Evolutionary conservation across 1,140 invertebrate genomes (phyloP).

Genomic region (Pteromalus puparum): DNA sequence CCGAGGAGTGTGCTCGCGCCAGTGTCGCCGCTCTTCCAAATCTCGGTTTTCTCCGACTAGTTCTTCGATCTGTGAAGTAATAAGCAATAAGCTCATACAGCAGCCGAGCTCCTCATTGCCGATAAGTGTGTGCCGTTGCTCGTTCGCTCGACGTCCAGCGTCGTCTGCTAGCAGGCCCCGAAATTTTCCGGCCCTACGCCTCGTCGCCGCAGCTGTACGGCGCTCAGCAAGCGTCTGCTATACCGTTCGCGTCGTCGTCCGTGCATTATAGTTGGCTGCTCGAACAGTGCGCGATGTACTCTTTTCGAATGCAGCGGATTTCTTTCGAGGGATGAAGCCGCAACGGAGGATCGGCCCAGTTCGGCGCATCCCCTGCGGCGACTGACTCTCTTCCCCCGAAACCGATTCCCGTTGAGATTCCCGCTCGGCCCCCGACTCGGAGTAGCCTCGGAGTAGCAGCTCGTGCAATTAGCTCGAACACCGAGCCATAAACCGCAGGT

Average conservation of each 20-base stretch:
- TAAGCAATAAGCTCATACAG: not conserved
- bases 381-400: slow-evolving; percentile 53
- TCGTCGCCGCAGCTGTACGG: too few species aligned
- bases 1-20: slow-evolving; percentile 56
- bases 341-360: slow-evolving; percentile 49
- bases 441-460: slow-evolving; percentile 2
- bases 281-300: too few species aligned
- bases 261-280: too few species aligned
- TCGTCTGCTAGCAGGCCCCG: too few species aligned
- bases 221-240: too few species aligned
- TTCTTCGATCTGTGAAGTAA: not conserved
- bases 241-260: not conserved
- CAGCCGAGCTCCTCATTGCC: too few species aligned
- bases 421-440: not conserved
- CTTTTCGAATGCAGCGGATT: not conserved
- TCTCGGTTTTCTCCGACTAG: slow-evolving; percentile 12
- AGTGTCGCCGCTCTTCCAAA: slow-evolving; percentile 19
- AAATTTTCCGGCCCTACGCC: too few species aligned
- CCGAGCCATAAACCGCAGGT: too few species aligned
- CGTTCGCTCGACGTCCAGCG: too few species aligned
- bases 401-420: slow-evolving; percentile 3
- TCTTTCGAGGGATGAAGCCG: slow-evolving; percentile 40
- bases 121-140: too few species aligned
- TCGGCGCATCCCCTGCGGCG: slow-evolving; percentile 62
- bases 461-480: too few species aligned